phyloP scores from a whole-genome alignment of 2,797 vertebrate genomes.

The Monodelphis domestica region DNA sequence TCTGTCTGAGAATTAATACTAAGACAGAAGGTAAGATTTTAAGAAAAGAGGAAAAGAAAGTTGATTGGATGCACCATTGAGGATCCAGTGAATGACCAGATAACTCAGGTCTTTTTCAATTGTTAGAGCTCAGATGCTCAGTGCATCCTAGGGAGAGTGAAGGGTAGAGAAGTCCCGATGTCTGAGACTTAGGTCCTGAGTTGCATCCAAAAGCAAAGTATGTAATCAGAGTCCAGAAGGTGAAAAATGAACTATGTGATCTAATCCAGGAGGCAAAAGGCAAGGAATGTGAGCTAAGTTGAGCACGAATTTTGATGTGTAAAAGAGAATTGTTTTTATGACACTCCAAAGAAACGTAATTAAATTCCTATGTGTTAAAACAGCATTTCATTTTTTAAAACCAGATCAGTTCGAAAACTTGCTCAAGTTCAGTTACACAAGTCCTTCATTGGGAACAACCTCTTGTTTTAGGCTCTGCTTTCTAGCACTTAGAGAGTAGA shows the following conservation, averaged over 20 bases:
- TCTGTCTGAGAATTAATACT: too few relatives aligned
- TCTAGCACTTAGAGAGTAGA: background rate
- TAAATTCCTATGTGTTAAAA: rapidly evolving
- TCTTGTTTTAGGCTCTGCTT: background rate
- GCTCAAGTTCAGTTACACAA: background rate
- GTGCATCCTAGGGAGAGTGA: background rate
- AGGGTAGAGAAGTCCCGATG: background rate
- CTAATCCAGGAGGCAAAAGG: background rate
- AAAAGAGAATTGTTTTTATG: rapidly evolving
- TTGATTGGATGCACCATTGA: too few relatives aligned
- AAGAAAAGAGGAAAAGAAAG: too few relatives aligned
- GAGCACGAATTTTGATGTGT: too few relatives aligned
- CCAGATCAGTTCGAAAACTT: too few relatives aligned
- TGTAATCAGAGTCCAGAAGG: too few relatives aligned
- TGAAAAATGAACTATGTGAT: too few relatives aligned
- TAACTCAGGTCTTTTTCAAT: background rate
- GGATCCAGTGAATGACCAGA: background rate
- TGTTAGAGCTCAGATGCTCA: background rate
- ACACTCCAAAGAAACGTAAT: too few relatives aligned
- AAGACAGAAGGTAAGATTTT: background rate
- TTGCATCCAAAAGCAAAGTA: background rate
- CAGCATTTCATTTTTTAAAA: background rate
- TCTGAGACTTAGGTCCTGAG: background rate
- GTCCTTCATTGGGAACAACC: rapidly evolving
- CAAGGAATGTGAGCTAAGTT: background rate